Evolutionary conservation across 2,888 invertebrate species (phyloP).

Genomic region (Drosophila lutescens): DNA sequence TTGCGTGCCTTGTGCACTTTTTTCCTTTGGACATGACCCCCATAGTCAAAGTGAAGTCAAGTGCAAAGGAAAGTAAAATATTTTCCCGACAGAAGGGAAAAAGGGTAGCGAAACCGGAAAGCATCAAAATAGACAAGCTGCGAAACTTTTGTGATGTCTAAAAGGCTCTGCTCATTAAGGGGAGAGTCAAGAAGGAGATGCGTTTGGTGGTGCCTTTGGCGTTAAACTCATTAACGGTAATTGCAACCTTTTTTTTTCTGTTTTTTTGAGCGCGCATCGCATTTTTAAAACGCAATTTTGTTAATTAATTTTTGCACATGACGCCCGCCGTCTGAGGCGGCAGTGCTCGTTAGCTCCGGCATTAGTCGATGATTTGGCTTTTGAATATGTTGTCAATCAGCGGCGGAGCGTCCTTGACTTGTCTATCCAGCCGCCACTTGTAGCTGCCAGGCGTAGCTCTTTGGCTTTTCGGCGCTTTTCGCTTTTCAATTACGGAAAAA

Average conservation of each 20-base stretch:
- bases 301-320: conserved; percentile 79
- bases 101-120: conserved; percentile 17
- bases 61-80: conserved; percentile 63
- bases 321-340: conserved; percentile 12
- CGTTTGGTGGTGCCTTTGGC: conserved; percentile 71
- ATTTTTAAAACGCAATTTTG: conserved; percentile 67
- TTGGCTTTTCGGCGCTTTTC: conserved; percentile 61
- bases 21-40: conserved; percentile 7
- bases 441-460: conserved; percentile 28
- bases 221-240: conserved; percentile 81
- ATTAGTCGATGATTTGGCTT: conserved; percentile 54
- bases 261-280: conserved; percentile 32
- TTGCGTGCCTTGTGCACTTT: conserved; percentile 56
- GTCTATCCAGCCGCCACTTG: conserved; percentile 39
- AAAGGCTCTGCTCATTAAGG: conserved; percentile 66
- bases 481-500: conserved; percentile 68
- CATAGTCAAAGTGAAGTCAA: conserved; percentile 67
- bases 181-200: conserved; percentile 43
- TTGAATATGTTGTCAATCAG: conserved; percentile 73
- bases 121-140: conserved; percentile 44
- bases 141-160: conserved; percentile 46
- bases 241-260: conserved; percentile 71
- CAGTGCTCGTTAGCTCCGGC: conserved; percentile 55
- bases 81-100: conserved; percentile 29
- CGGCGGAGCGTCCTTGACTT: conserved; percentile 41